These are phyloP conservation scores for Desmophyllum pertusum DNA, from an alignment of 92 coral and sea anemone species.

Conservation along the genomic window DNA sequence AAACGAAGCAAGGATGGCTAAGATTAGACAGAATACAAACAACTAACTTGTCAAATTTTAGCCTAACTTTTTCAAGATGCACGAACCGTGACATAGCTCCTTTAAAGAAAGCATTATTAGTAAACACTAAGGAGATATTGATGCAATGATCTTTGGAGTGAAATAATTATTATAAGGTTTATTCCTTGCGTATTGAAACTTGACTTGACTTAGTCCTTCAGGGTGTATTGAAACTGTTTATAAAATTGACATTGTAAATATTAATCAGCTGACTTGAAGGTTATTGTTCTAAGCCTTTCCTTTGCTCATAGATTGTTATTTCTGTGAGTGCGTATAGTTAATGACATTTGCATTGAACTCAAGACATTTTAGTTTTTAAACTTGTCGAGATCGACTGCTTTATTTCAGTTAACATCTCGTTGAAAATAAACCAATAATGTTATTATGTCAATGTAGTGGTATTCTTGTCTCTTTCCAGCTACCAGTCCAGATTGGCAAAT, in stretches of 20 bases:
- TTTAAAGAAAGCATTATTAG: too few species aligned
- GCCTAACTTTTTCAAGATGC: too few species aligned
- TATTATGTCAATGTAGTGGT: background rate
- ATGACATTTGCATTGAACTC: too few species aligned
- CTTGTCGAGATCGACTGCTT: background rate
- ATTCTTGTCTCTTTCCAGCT: background rate
- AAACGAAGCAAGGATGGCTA: too few species aligned
- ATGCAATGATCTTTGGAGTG: background rate
- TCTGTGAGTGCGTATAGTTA: background rate
- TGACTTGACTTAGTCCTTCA: background rate
- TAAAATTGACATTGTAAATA: conserved; percentile 26
- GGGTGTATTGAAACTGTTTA: conserved; percentile 1
- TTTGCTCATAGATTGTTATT: conserved; percentile 3
- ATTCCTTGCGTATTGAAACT: background rate
- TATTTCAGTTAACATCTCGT: background rate
- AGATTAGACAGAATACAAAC: too few species aligned
- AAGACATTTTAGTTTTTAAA: conserved; percentile 9
- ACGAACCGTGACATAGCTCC: too few species aligned
- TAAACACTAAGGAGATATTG: background rate
- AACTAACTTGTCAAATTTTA: too few species aligned
- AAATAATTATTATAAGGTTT: too few species aligned
- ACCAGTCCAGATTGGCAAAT: too few species aligned
- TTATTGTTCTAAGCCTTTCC: background rate
- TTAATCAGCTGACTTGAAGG: background rate
- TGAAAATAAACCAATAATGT: conserved; percentile 11